Evolutionary conservation across 1,140 invertebrate genomes (phyloP).

Genomic region (Lordiphosa mommai): DNA sequence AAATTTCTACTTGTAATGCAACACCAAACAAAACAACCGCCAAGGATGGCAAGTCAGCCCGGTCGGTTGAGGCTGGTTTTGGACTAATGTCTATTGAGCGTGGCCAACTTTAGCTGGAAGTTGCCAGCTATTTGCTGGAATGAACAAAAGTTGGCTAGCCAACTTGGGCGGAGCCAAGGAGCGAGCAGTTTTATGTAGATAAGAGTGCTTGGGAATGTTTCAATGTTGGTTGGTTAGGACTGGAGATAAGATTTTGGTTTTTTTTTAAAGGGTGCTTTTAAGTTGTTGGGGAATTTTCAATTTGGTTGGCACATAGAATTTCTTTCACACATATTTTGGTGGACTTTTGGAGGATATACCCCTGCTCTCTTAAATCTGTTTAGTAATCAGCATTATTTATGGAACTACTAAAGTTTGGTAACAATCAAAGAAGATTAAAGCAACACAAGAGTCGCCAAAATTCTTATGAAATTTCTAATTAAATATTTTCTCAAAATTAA

Average conservation of each 20-base stretch:
- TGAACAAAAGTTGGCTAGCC: slow-evolving; percentile 26
- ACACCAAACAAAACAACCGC: slow-evolving; percentile 32
- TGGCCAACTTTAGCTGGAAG: slow-evolving; percentile 21
- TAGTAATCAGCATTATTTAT: no score
- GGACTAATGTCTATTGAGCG: slow-evolving; percentile 43
- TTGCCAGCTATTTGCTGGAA: slow-evolving; percentile 19
- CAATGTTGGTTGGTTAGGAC: slow-evolving; percentile 37
- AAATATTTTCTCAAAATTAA: no score
- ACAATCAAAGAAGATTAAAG: no score
- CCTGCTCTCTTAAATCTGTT: no score
- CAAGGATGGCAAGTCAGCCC: slow-evolving; percentile 6
- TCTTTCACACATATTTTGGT: background rate
- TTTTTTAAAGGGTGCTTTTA: slow-evolving; percentile 9
- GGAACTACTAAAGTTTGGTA: no score
- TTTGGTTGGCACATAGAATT: background rate
- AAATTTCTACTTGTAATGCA: slow-evolving; percentile 67
- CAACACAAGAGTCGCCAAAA: no score
- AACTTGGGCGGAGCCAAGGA: background rate
- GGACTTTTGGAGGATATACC: no score
- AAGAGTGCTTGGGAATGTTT: slow-evolving; percentile 45
- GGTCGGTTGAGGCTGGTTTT: slow-evolving; percentile 18
- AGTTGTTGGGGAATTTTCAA: slow-evolving; percentile 12
- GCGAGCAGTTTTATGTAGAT: slow-evolving; percentile 27
- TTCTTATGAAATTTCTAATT: no score
- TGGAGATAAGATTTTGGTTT: slow-evolving; percentile 36